Conservation (phyloP, 2,113 vertebrate species). For the Embiotoca jacksoni region DNA sequence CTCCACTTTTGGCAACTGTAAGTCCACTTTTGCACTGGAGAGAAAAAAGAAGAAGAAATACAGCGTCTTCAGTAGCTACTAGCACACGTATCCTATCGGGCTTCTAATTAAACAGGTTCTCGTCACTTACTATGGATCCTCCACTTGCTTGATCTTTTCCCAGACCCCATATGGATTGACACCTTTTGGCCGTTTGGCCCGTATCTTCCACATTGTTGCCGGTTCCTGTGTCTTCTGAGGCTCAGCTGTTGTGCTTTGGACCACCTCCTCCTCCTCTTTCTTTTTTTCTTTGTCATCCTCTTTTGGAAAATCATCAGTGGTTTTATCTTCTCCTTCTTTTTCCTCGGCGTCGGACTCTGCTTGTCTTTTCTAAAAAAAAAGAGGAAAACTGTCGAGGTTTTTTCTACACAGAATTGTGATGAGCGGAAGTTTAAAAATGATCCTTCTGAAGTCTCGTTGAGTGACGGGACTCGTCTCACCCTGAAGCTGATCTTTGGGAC, state of each 20-base stretch:
- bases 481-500: slow-evolving; percentile 83
- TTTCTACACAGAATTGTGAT: background rate
- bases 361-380: slow-evolving; percentile 76
- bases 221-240: slow-evolving; percentile 46
- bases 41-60: slow-evolving; percentile 6
- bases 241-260: slow-evolving; percentile 19
- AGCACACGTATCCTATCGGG: background rate
- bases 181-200: slow-evolving; percentile 59
- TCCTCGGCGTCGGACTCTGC: slow-evolving; percentile 42
- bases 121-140: slow-evolving; percentile 87
- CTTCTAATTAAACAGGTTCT: no score
- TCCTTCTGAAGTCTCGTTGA: background rate
- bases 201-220: background rate
- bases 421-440: no score
- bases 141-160: slow-evolving; percentile 86
- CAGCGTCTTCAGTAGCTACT: background rate
- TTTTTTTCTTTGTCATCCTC: slow-evolving; percentile 26
- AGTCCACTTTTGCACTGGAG: slow-evolving; percentile 89
- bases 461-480: slow-evolving; percentile 74
- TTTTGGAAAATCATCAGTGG: slow-evolving; percentile 21
- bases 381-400: background rate
- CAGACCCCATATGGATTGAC: slow-evolving; percentile 90
- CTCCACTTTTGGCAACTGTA: slow-evolving; percentile 90
- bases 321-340: slow-evolving; percentile 53
- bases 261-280: slow-evolving; percentile 33